Percentiles rank a stretch among this genome's conserved stretches.
These are phyloP conservation scores for Xanthia icteritia DNA, from an alignment of 2,888 invertebrate genomes.

Conservation along the genomic window DNA sequence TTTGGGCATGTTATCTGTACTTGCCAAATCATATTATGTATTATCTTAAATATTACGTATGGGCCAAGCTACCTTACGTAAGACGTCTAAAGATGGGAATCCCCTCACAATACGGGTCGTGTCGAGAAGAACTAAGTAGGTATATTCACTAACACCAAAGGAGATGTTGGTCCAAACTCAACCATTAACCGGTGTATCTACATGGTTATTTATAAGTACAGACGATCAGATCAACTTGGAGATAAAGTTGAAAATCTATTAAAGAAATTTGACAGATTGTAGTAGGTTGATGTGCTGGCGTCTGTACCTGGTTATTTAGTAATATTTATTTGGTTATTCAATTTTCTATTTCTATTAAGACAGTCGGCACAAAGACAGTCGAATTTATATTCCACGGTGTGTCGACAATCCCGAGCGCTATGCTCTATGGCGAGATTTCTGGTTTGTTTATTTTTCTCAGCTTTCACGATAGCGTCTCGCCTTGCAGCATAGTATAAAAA, in stretches of 20 bases:
- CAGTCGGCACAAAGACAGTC: neutral
- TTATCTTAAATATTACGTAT: neutral
- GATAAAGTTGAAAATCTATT: no score
- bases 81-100: neutral
- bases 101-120: no score
- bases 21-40: neutral
- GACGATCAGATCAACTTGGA: no score
- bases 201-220: no score
- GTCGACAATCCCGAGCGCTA: neutral
- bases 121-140: neutral
- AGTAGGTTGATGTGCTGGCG: no score
- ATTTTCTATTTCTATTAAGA: no score
- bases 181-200: no score
- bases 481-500: no score
- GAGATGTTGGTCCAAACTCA: neutral
- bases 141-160: neutral
- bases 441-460: neutral
- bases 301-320: no score
- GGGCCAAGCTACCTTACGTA: no score
- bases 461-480: neutral
- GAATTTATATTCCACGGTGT: neutral
- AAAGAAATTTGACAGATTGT: no score
- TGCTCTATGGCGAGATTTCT: neutral
- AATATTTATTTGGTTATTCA: no score
- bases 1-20: slow-evolving; percentile 1